phyloP scores from a whole-genome alignment of 1,140 invertebrate genomes.

The Conopomorpha cramerella region DNA sequence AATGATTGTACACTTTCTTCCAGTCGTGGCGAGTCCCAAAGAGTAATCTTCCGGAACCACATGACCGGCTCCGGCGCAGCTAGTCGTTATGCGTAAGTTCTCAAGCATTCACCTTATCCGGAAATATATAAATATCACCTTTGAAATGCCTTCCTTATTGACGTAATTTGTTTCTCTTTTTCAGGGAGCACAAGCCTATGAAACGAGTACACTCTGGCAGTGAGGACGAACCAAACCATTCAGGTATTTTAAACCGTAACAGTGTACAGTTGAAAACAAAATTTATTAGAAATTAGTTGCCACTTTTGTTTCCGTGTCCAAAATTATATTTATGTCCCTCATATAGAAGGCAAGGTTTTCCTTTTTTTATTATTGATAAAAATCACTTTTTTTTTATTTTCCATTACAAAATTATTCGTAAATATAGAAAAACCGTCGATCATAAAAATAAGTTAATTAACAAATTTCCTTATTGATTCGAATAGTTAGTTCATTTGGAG shows the following conservation, averaged over 20 bases:
- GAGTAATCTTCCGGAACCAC: slow-evolving; percentile 76
- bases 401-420: no score
- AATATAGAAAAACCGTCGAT: no score
- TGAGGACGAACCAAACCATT: slow-evolving; percentile 73
- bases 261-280: no score
- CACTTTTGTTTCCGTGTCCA: no score
- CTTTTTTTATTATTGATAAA: no score
- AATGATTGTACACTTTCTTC: slow-evolving; percentile 29
- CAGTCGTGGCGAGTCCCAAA: slow-evolving; percentile 71
- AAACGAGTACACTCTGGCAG: slow-evolving; percentile 74
- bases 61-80: slow-evolving; percentile 58
- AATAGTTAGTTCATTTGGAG: no score
- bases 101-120: background rate
- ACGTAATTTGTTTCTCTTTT: slow-evolving; percentile 20
- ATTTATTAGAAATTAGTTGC: no score
- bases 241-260: slow-evolving; percentile 56
- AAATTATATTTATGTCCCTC: no score
- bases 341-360: no score
- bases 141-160: background rate
- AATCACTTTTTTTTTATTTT: no score
- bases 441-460: no score
- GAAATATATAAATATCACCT: background rate
- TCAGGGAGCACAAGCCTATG: slow-evolving; percentile 79
- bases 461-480: no score
- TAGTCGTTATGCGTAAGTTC: slow-evolving; percentile 62